These are phyloP conservation scores for Heterocephalus glaber DNA, from an alignment of 2,113 vertebrate genomes.

Conservation along the genomic window DNA sequence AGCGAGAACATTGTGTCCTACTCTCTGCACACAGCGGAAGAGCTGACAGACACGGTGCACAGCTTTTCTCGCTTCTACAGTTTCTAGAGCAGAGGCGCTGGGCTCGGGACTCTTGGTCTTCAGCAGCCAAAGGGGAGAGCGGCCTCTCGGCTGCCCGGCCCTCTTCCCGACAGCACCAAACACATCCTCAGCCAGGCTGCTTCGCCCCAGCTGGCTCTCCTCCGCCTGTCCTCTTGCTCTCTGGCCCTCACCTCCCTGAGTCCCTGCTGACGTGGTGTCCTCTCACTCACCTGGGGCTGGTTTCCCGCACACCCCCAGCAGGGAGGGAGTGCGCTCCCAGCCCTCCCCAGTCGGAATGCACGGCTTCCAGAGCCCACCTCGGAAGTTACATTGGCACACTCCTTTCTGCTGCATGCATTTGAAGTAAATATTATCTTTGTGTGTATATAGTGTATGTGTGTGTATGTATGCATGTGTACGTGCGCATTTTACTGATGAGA, in stretches of 20 bases:
- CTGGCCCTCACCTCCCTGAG: no score
- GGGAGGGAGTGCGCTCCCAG: no score
- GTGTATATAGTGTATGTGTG: background rate
- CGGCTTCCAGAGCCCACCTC: background rate
- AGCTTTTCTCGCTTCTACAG: background rate
- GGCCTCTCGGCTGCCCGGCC: accelerated
- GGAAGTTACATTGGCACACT: background rate
- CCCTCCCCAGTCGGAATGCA: background rate
- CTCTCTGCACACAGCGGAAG: background rate
- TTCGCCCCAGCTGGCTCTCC: no score
- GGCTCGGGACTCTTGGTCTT: background rate
- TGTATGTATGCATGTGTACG: background rate
- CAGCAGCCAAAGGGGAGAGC: background rate
- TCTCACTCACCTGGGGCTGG: no score
- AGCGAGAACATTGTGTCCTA: background rate
- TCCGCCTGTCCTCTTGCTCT: no score
- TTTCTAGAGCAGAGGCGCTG: background rate
- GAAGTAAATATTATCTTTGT: background rate
- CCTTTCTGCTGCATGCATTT: background rate
- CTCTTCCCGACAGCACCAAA: background rate
- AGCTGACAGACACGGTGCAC: background rate
- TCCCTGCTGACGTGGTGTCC: no score
- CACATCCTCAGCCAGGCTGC: no score
- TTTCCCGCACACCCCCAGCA: no score
- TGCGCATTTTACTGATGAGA: background rate